phyloP scores from a whole-genome alignment of 2,888 invertebrate species.

The Volucella bombylans region DNA sequence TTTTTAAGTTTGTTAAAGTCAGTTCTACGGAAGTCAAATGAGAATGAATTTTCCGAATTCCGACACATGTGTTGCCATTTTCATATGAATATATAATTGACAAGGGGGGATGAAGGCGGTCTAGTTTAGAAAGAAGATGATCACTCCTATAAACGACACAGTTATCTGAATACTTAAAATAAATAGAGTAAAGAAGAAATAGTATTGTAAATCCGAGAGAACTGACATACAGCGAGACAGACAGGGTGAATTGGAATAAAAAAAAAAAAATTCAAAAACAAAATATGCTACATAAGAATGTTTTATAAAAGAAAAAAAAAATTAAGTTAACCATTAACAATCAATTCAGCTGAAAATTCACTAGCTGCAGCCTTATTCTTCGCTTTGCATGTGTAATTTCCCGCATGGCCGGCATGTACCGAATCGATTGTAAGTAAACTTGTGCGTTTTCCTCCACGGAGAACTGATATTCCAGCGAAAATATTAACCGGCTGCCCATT shows the following conservation, averaged over 20 bases:
- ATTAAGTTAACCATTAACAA: constrained; percentile 85
- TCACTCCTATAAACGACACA: too few relatives aligned
- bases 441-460: constrained; percentile 83
- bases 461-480: constrained; percentile 78
- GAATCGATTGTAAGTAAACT: constrained; percentile 87
- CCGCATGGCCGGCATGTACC: constrained; percentile 87
- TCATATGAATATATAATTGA: too few relatives aligned
- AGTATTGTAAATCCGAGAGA: neutral
- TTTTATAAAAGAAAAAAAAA: constrained; percentile 36
- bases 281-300: neutral
- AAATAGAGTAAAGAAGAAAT: too few relatives aligned
- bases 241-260: neutral
- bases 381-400: constrained; percentile 89
- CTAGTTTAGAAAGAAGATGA: too few relatives aligned
- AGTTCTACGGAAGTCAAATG: too few relatives aligned
- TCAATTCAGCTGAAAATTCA: constrained; percentile 86
- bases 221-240: neutral
- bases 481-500: constrained; percentile 79
- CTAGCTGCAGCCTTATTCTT: constrained; percentile 88
- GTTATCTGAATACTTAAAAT: too few relatives aligned
- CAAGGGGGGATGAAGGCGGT: too few relatives aligned
- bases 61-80: too few relatives aligned
- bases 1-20: too few relatives aligned
- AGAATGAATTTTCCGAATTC: too few relatives aligned
- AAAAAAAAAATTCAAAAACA: constrained; percentile 20